Conservation (phyloP, 2,888 invertebrate genomes). For the Onthophagus sagittarius region DNA sequence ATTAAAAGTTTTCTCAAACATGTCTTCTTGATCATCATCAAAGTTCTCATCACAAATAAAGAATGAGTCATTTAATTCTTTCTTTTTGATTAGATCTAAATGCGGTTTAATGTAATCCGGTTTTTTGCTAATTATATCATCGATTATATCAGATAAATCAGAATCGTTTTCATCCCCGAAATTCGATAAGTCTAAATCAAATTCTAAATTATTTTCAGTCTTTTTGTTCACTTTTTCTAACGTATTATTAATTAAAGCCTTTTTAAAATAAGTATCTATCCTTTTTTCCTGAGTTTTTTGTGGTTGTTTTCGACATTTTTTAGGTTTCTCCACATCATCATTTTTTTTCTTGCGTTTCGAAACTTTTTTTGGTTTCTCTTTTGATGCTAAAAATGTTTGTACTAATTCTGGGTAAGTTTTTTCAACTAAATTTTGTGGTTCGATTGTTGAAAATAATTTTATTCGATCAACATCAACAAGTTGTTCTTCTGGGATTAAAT, state of each 20-base stretch:
- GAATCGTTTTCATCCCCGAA: constrained; percentile 47
- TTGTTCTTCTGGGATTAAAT: constrained; percentile 59
- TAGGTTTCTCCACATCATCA: constrained; percentile 31
- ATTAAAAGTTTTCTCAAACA: constrained; percentile 58
- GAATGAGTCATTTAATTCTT: constrained; percentile 36
- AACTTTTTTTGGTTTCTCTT: constrained; percentile 46
- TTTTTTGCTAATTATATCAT: constrained; percentile 47
- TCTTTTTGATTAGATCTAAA: constrained; percentile 26
- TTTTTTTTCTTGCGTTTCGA: constrained; percentile 34
- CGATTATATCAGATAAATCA: constrained; percentile 55
- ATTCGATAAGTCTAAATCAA: constrained; percentile 37
- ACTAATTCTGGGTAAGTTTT: constrained; percentile 63
- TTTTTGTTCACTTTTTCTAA: constrained; percentile 31
- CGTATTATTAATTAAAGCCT: constrained; percentile 31
- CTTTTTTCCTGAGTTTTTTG: constrained; percentile 22
- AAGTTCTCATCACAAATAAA: constrained; percentile 37
- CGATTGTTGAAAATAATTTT: constrained; percentile 62
- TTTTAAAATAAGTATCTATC: constrained; percentile 39
- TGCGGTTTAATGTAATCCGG: constrained; percentile 33
- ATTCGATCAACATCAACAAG: constrained; percentile 47
- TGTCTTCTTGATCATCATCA: constrained; percentile 50
- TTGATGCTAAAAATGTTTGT: constrained; percentile 54
- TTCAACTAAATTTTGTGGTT: constrained; percentile 62
- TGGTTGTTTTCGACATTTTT: constrained; percentile 27
- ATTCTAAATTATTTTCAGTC: constrained; percentile 13